Conservation (phyloP, 1,140 invertebrate species). For the Cyphomyrmex costatus region DNA sequence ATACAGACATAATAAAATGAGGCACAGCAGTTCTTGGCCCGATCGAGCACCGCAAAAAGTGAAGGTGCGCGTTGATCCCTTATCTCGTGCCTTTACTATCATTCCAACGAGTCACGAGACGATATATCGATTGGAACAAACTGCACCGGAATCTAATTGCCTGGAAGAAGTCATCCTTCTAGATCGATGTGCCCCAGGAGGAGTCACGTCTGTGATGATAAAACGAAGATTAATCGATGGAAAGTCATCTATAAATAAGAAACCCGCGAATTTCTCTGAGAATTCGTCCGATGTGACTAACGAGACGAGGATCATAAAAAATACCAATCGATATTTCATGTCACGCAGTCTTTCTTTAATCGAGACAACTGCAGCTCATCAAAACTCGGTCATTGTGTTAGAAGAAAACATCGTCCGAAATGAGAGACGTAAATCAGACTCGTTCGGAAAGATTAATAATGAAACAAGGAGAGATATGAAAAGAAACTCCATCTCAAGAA, state of each 20-base stretch:
- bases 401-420: conserved; percentile 26
- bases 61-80: conserved; percentile 77
- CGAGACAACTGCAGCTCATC: conserved; percentile 9
- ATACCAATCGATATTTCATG: conserved; percentile 16
- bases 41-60: conserved; percentile 74
- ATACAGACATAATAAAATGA: conserved; percentile 74
- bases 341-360: background rate
- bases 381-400: background rate
- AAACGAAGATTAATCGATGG: conserved; percentile 57
- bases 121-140: conserved; percentile 43
- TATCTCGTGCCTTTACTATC: conserved; percentile 79
- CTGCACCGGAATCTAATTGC: conserved; percentile 15
- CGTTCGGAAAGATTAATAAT: background rate
- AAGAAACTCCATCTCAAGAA: background rate
- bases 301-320: background rate
- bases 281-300: conserved; percentile 15
- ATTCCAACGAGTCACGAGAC: conserved; percentile 72
- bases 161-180: conserved; percentile 64
- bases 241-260: background rate
- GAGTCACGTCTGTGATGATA: conserved; percentile 13
- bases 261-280: background rate
- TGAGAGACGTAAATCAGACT: conserved; percentile 32
- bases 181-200: conserved; percentile 49
- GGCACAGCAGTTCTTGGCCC: conserved; percentile 80
- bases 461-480: background rate